These are phyloP conservation scores for Melinopterus prodromus DNA, from an alignment of 2,888 invertebrate genomes.

Conservation along the genomic window DNA sequence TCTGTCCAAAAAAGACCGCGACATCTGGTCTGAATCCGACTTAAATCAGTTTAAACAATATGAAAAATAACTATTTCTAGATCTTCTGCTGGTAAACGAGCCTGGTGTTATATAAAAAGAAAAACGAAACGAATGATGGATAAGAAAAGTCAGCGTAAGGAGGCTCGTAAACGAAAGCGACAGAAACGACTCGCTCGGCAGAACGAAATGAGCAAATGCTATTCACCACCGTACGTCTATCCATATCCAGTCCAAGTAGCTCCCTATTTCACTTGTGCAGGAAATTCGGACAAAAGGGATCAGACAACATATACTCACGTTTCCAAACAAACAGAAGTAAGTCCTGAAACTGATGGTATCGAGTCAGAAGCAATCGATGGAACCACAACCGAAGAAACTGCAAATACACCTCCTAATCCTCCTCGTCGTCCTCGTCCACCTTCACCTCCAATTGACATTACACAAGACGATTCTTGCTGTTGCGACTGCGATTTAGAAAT, in stretches of 20 bases:
- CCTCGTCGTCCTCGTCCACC: neutral
- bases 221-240: neutral
- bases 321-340: neutral
- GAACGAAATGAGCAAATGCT: slow-evolving; percentile 12
- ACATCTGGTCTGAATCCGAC: no score
- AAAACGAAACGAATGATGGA: neutral
- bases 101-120: neutral
- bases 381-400: neutral
- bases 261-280: neutral
- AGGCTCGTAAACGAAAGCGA: slow-evolving; percentile 4
- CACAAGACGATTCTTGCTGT: slow-evolving; percentile 27
- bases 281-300: neutral
- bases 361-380: neutral
- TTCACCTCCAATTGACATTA: neutral
- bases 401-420: neutral
- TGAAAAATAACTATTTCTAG: neutral
- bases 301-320: neutral
- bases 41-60: neutral
- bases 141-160: neutral
- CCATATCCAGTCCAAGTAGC: slow-evolving; percentile 9
- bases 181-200: neutral
- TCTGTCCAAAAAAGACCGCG: no score
- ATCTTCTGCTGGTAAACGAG: neutral
- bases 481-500: slow-evolving; percentile 33
- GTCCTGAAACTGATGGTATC: neutral